Evolutionary conservation across 23 tunicate genomes (phyloP).

Genomic region (Ciona savignyi): DNA sequence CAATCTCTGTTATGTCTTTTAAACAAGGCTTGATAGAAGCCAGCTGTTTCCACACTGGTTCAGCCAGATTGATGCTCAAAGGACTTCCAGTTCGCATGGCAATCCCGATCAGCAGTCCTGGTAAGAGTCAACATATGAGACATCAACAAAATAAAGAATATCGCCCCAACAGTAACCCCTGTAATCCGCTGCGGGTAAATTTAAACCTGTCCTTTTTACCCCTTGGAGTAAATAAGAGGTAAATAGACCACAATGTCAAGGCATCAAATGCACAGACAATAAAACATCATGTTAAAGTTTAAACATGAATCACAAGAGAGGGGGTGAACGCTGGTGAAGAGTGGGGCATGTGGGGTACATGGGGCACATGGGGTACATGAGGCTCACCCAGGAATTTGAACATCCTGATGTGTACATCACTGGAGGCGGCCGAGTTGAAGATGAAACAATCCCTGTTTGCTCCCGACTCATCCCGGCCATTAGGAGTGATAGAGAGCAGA

Average conservation of each 20-base stretch:
- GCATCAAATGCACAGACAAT: too few relatives aligned
- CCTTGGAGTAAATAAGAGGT: too few relatives aligned
- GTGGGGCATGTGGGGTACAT: too few relatives aligned
- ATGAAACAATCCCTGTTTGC: conserved; percentile 67
- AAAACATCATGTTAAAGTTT: too few relatives aligned
- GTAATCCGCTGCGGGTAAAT: too few relatives aligned
- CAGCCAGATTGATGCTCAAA: conserved; percentile 70
- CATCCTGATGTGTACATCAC: conserved; percentile 20
- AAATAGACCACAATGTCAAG: too few relatives aligned
- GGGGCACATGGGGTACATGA: too few relatives aligned
- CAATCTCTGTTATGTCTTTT: conserved; percentile 65
- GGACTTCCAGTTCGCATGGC: conserved; percentile 89
- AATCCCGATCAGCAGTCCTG: conserved; percentile 81
- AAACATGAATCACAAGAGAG: too few relatives aligned
- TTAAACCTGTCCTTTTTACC: too few relatives aligned
- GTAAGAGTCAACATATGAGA: conserved; percentile 4
- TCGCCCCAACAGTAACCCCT: too few relatives aligned
- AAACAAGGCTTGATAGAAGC: conserved; percentile 40
- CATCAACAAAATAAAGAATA: background rate
- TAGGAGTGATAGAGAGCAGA: conserved; percentile 60
- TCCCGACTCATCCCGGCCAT: conserved; percentile 72
- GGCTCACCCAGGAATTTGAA: conserved; percentile 54
- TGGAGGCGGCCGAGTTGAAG: conserved; percentile 14
- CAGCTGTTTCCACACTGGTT: conserved; percentile 79
- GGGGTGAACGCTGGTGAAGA: too few relatives aligned